Evolutionary conservation across 2,113 vertebrate species (phyloP).

Genomic region (Hyperoodon ampullatus): DNA sequence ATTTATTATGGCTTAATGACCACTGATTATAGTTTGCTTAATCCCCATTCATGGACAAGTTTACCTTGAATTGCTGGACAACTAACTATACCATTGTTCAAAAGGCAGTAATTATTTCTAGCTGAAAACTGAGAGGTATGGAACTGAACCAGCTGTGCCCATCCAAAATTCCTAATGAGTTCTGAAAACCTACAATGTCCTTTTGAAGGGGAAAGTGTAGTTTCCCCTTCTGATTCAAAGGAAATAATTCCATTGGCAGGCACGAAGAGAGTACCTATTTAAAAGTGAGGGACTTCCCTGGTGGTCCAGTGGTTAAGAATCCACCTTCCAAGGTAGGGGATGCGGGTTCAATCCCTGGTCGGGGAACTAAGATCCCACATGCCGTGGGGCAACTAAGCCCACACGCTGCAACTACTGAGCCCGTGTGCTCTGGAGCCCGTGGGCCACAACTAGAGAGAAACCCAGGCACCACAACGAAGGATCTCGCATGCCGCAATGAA

Average conservation of each 20-base stretch:
- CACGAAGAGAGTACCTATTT: neutral
- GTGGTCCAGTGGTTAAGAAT: too few relatives aligned
- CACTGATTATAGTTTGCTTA: constrained; percentile 30
- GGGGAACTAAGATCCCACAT: too few relatives aligned
- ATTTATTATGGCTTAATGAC: constrained; percentile 37
- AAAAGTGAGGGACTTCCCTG: neutral
- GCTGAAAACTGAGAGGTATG: constrained; percentile 25
- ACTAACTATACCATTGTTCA: constrained; percentile 56
- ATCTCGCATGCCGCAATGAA: too few relatives aligned
- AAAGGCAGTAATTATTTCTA: constrained; percentile 68
- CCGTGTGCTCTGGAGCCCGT: too few relatives aligned
- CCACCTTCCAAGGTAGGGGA: too few relatives aligned
- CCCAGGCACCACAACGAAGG: too few relatives aligned
- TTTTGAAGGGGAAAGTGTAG: neutral
- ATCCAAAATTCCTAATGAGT: constrained; percentile 55
- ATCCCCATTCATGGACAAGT: constrained; percentile 61
- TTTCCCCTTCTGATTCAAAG: constrained; percentile 45
- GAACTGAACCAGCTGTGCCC: neutral
- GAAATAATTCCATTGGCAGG: neutral
- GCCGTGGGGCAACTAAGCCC: too few relatives aligned
- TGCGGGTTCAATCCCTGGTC: too few relatives aligned
- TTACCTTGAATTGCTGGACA: constrained; percentile 72
- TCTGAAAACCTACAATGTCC: constrained; percentile 48
- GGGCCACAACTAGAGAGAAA: too few relatives aligned
- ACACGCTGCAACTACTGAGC: too few relatives aligned